Evolutionary conservation across 2,797 vertebrate genomes (phyloP), one percentile per base, ranked within the genome.

Genomic region (Acanthurus lineatus): DNA sequence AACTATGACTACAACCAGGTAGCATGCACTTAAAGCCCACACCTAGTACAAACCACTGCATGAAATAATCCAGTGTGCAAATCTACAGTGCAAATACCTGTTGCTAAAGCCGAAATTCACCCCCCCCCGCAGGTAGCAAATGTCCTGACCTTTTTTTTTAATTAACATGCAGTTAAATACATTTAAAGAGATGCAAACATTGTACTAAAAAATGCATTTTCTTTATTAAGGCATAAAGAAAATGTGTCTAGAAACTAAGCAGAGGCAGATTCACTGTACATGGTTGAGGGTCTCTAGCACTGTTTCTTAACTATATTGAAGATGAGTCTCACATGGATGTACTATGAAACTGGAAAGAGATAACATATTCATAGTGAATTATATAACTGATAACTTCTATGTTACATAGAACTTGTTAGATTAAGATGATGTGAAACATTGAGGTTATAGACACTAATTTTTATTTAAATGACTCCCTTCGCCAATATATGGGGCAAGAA

Each of bases 341-440:
- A 16, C 38, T 40, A 32, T 63, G 17, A 52, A 82, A 69, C 28
- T 56, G 56, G n/a, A 66, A 49, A 65, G 25, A 71, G 56, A 0
- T 45, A 65, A 58, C 10, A 51, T 71, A 17, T 68, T 6, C 69
- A 49, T 59, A 32, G 11, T 19, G 47, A 44, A 40, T 19, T 62
- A 57, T 62, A 22, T 62, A 73, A 60, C 2, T 17, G 19, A 52
- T 10, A 66, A 51, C 19, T 47, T 19, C 52, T 44, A 49, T 25
- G 16, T n/a, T 5, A 22, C 58, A 48, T 38, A 64, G 35, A 65
- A 40, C 52, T 15, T 20, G 19, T 54, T 35, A 5, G 9, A 51
- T 32, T 12, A 15, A 45, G 6, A 49, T 57, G 19, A 54, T 44
- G 6, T 56, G 20, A 11, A 35, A 35, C 32, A 7, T 35, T 35